Conservation (phyloP, 2,113 vertebrate genomes). For the Eurypyga helias region DNA sequence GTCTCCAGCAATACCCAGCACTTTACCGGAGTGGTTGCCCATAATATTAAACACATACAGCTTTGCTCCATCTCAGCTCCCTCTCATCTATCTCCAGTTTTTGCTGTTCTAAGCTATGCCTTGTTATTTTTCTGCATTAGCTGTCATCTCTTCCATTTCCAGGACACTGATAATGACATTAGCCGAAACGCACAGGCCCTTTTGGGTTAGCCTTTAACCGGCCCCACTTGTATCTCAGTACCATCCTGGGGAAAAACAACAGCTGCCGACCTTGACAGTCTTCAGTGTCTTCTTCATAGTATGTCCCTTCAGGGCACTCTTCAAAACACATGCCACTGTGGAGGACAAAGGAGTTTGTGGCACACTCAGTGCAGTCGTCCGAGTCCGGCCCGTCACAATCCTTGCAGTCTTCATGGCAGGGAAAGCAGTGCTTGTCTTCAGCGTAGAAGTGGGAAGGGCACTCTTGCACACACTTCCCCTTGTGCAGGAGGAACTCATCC, state of each 20-base stretch:
- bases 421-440: conserved; percentile 73
- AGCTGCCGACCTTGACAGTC: conserved; percentile 83
- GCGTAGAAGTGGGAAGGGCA: conserved; percentile 84
- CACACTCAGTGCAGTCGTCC: conserved; percentile 85
- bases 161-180: fast-evolving
- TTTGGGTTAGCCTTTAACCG: not conserved
- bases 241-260: not conserved
- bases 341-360: conserved; percentile 23
- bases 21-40: not conserved
- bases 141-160: not conserved
- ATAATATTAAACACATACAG: not conserved
- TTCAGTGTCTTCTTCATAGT: conserved; percentile 64
- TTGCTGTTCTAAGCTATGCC: not conserved
- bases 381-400: conserved; percentile 81
- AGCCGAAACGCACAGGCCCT: fast-evolving
- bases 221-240: not conserved
- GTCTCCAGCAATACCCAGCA: not conserved
- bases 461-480: conserved; percentile 77
- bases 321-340: conserved; percentile 80
- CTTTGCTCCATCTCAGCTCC: not conserved
- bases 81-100: not conserved
- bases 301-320: conserved; percentile 81
- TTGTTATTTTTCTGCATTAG: not conserved
- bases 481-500: conserved; percentile 77
- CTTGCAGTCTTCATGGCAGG: conserved; percentile 82